phyloP scores from a whole-genome alignment of 2,797 vertebrate species.

The Halcyon smyrnensis region DNA sequence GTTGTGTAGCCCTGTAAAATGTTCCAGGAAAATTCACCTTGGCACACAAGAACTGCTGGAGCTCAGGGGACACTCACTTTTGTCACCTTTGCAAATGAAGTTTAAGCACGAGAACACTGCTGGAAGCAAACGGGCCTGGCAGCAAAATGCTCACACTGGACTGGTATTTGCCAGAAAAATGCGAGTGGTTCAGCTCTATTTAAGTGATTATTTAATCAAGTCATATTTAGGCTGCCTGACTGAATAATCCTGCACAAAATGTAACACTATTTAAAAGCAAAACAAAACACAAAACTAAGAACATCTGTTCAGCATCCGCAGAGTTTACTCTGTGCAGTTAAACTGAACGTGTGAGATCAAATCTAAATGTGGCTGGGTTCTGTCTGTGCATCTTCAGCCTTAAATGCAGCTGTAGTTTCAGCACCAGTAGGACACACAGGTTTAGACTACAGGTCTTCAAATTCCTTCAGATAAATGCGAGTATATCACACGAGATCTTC shows the following conservation, averaged over 20 bases:
- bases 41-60: background rate
- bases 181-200: background rate
- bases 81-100: background rate
- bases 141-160: background rate
- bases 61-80: background rate
- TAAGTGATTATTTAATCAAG: background rate
- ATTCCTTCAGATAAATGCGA: background rate
- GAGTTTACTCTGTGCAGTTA: background rate
- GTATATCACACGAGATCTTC: background rate
- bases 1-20: background rate
- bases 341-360: background rate
- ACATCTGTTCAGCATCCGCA: constrained; percentile 23
- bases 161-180: background rate
- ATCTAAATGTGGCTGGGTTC: background rate
- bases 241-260: background rate
- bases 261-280: background rate
- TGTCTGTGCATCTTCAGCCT: background rate
- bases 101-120: background rate
- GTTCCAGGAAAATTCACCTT: background rate
- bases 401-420: background rate
- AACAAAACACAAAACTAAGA: background rate
- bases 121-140: background rate
- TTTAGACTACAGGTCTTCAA: background rate
- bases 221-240: background rate
- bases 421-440: background rate